Evolutionary conservation across 1,140 invertebrate species (phyloP).

Genomic region (Apis laboriosa): DNA sequence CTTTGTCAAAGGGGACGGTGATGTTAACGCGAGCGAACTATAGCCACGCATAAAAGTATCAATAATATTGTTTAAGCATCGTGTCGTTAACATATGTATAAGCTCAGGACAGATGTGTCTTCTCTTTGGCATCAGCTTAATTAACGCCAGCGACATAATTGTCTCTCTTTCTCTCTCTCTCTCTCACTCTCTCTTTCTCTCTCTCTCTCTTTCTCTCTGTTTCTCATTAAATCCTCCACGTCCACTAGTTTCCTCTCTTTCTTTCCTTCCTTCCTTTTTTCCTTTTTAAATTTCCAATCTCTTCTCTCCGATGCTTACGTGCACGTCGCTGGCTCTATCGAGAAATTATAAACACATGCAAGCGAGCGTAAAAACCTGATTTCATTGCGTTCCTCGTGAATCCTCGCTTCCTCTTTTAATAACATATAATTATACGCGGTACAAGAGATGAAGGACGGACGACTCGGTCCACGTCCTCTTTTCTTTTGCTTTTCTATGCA

Average conservation of each 20-base stretch:
- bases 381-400: slow-evolving; percentile 48
- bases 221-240: slow-evolving; percentile 35
- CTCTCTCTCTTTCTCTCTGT: background rate
- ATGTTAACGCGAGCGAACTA: slow-evolving; percentile 73
- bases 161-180: slow-evolving; percentile 45
- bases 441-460: slow-evolving; percentile 40
- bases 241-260: slow-evolving; percentile 10
- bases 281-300: slow-evolving; percentile 18
- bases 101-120: slow-evolving; percentile 79
- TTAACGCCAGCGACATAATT: slow-evolving; percentile 46
- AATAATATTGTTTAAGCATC: slow-evolving; percentile 80
- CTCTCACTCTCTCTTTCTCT: too few species aligned
- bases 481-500: slow-evolving; percentile 41
- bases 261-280: slow-evolving; percentile 38
- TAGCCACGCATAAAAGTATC: slow-evolving; percentile 79
- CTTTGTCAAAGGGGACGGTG: slow-evolving; percentile 37
- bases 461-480: slow-evolving; percentile 35
- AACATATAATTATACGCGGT: slow-evolving; percentile 16
- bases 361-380: slow-evolving; percentile 52
- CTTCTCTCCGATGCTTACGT: slow-evolving; percentile 7
- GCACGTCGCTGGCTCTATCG: slow-evolving; percentile 41
- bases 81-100: slow-evolving; percentile 80
- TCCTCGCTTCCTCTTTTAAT: slow-evolving; percentile 34
- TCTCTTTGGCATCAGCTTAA: slow-evolving; percentile 63
- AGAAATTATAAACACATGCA: slow-evolving; percentile 45